Evolutionary conservation across 1,140 invertebrate species (phyloP).

Genomic region (Pseudomyrmex cubaensis): DNA sequence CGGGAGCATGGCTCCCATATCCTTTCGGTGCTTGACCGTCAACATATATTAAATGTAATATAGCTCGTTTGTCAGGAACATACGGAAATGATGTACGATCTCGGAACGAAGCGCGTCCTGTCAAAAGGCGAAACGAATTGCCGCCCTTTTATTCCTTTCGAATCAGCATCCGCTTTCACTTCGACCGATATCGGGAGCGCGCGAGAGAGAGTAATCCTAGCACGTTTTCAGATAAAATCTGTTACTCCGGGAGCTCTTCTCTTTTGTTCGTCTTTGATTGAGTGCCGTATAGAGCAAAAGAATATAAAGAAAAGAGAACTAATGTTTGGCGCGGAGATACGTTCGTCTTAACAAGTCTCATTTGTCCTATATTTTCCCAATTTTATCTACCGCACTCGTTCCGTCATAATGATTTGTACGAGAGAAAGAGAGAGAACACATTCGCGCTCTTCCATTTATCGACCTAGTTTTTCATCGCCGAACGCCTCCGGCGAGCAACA

Average conservation of each 20-base stretch:
- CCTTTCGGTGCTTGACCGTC: background rate
- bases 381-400: constrained; percentile 11
- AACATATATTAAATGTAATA: background rate
- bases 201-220: background rate
- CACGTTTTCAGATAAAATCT: constrained; percentile 42
- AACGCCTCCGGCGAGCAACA: background rate
- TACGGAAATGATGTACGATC: background rate
- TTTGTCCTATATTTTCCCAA: constrained; percentile 6
- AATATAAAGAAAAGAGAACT: background rate
- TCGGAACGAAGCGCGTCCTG: background rate
- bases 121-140: constrained; percentile 6
- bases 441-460: constrained; percentile 1
- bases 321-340: background rate
- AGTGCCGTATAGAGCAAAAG: constrained; percentile 4
- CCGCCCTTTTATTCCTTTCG: constrained; percentile 28
- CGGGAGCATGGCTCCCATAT: background rate
- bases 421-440: background rate
- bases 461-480: background rate
- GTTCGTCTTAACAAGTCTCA: constrained; percentile 18
- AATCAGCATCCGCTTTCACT: constrained; percentile 37
- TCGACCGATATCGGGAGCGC: background rate
- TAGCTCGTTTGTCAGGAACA: constrained; percentile 6
- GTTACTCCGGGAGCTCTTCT: constrained; percentile 10
- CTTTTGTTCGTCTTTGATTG: constrained; percentile 20
- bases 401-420: constrained; percentile 22